Percentiles rank a stretch among this genome's conserved stretches.
These are phyloP conservation scores for Papilio gigon DNA, from an alignment of 2,888 invertebrate species.

Conservation along the genomic window DNA sequence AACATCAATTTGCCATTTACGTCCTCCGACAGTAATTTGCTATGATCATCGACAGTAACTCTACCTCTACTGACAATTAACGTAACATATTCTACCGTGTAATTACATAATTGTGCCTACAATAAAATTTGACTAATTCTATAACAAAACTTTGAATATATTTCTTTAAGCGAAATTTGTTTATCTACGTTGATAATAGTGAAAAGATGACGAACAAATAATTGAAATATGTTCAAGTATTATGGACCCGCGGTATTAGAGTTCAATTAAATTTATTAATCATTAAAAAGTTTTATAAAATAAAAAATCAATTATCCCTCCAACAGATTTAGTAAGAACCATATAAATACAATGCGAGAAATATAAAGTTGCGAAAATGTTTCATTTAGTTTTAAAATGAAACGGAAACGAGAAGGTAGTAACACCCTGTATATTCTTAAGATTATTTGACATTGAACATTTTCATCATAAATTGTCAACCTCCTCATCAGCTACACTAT, in stretches of 20 bases:
- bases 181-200: constrained; percentile 39
- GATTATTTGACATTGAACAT: constrained; percentile 52
- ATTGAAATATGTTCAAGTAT: constrained; percentile 8
- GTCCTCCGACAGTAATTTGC: not conserved
- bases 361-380: not conserved
- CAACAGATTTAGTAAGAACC: not conserved
- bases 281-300: not conserved
- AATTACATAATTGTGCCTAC: constrained; percentile 24
- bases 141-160: constrained; percentile 40
- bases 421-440: constrained; percentile 71
- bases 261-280: not conserved
- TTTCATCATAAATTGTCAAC: constrained; percentile 8
- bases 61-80: constrained; percentile 29
- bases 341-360: not conserved
- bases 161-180: constrained; percentile 44
- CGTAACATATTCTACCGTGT: constrained; percentile 12
- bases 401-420: constrained; percentile 60
- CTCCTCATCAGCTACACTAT: constrained; percentile 22
- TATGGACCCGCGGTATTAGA: constrained; percentile 27
- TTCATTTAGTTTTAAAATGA: constrained; percentile 9
- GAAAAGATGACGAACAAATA: constrained; percentile 11
- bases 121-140: constrained; percentile 43
- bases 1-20: constrained; percentile 3
- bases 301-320: constrained; percentile 9
- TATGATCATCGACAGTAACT: not conserved